Conservation (phyloP, 2,113 vertebrate species). For the Dromiciops gliroides region DNA sequence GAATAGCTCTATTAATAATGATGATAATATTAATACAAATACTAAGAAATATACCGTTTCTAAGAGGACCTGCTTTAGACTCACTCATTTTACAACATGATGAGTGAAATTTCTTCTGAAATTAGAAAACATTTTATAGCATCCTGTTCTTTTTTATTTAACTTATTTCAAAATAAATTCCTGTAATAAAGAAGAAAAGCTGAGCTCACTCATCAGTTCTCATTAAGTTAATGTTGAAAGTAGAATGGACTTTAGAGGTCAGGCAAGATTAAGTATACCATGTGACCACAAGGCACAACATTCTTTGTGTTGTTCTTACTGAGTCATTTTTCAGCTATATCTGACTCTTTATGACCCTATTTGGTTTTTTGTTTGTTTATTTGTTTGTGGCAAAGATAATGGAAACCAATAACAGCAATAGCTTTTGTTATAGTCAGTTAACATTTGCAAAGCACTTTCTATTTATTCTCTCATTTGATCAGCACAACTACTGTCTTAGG, state of each 20-base stretch:
- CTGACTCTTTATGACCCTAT: not conserved
- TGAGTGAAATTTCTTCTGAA: constrained; percentile 18
- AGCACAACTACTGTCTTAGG: not conserved
- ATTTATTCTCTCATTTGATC: not conserved
- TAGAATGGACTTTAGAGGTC: constrained; percentile 27
- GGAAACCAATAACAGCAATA: not conserved
- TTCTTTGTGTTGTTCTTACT: not conserved
- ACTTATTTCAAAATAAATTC: constrained; percentile 17
- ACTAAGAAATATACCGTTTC: not conserved
- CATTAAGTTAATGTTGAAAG: constrained; percentile 9
- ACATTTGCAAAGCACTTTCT: not conserved
- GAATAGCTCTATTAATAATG: not conserved
- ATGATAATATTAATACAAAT: not conserved
- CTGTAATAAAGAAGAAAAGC: constrained; percentile 10
- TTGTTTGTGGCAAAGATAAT: not conserved
- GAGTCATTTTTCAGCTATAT: not conserved
- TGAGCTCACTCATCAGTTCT: not conserved
- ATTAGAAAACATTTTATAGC: constrained; percentile 49
- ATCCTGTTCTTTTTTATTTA: constrained; percentile 1
- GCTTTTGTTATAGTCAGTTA: not conserved
- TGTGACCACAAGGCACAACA: not conserved
- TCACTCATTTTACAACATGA: not conserved
- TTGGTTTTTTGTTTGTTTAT: not conserved
- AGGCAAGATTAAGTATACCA: constrained; percentile 35
- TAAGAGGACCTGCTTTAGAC: constrained; percentile 18